Percentiles rank a stretch among this genome's conserved stretches.
Evolutionary conservation across 2,888 invertebrate genomes (phyloP).

Genomic region (Autographa pulchrina): DNA sequence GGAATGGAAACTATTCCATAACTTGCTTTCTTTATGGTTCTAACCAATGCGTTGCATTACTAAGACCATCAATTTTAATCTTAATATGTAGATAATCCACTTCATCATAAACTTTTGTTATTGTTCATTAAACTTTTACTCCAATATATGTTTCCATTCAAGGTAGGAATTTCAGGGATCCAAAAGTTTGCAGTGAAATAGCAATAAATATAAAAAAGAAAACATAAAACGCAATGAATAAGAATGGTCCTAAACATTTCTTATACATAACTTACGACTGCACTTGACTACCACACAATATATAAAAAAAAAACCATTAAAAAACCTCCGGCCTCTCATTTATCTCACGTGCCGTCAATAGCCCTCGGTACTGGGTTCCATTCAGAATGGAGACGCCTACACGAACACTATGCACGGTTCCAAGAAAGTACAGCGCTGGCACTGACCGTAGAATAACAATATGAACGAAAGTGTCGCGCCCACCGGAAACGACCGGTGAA

Average conservation of each 20-base stretch:
- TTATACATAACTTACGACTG: background rate
- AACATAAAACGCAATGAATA: background rate
- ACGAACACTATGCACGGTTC: conserved; percentile 30
- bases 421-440: conserved; percentile 60
- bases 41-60: background rate
- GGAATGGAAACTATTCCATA: conserved; percentile 3
- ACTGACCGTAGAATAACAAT: conserved; percentile 72
- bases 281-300: conserved; percentile 3
- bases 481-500: conserved; percentile 68
- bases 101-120: background rate
- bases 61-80: background rate
- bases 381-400: conserved; percentile 40
- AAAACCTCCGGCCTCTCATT: background rate
- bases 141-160: too few relatives aligned
- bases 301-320: conserved; percentile 3
- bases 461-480: conserved; percentile 73
- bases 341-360: conserved; percentile 27
- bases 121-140: background rate
- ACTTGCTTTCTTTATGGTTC: background rate
- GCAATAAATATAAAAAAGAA: too few relatives aligned
- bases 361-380: conserved; percentile 14
- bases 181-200: too few relatives aligned
- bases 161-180: too few relatives aligned
- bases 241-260: background rate
- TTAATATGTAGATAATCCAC: background rate